A percentile compares a stretch with the other conserved stretches of the same genome.
Conservation (phyloP, 30 jellyfish, hydroid and myxozoan genomes). For the Rhopilema esculentum region DNA sequence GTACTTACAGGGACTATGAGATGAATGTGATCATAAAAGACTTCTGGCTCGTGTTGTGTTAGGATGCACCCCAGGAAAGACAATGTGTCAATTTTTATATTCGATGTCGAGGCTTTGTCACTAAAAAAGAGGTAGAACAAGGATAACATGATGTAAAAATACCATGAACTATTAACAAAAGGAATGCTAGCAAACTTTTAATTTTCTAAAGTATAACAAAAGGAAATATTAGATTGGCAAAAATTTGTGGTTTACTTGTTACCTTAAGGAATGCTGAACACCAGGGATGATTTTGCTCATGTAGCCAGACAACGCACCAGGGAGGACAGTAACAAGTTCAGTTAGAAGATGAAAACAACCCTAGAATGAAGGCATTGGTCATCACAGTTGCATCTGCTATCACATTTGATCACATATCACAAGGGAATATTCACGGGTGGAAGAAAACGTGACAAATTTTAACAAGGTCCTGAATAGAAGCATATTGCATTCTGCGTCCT, state of each 20-base stretch:
- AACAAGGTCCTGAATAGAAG: too few relatives aligned
- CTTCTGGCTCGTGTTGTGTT: conserved; percentile 81
- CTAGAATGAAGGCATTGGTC: conserved; percentile 8
- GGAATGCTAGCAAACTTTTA: too few relatives aligned
- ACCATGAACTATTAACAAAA: background rate
- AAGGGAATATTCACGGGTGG: background rate
- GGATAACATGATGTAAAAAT: background rate
- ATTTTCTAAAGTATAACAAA: background rate
- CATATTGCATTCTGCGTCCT: too few relatives aligned
- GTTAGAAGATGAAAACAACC: conserved; percentile 92
- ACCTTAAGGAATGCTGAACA: conserved; percentile 81
- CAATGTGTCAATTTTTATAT: conserved; percentile 89
- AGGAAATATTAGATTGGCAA: background rate
- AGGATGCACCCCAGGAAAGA: conserved; percentile 88
- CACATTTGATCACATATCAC: background rate
- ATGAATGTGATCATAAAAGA: conserved; percentile 77
- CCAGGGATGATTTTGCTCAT: conserved; percentile 92
- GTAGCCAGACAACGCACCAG: conserved; percentile 93
- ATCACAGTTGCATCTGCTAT: background rate
- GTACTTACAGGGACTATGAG: conserved; percentile 83
- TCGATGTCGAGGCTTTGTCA: conserved; percentile 88
- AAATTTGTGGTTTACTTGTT: background rate
- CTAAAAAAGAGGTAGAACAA: conserved; percentile 29
- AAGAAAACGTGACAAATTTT: too few relatives aligned
- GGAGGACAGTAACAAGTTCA: conserved; percentile 91